Evolutionary conservation across 1,140 invertebrate genomes (phyloP).

Genomic region (Drosophila obscura): DNA sequence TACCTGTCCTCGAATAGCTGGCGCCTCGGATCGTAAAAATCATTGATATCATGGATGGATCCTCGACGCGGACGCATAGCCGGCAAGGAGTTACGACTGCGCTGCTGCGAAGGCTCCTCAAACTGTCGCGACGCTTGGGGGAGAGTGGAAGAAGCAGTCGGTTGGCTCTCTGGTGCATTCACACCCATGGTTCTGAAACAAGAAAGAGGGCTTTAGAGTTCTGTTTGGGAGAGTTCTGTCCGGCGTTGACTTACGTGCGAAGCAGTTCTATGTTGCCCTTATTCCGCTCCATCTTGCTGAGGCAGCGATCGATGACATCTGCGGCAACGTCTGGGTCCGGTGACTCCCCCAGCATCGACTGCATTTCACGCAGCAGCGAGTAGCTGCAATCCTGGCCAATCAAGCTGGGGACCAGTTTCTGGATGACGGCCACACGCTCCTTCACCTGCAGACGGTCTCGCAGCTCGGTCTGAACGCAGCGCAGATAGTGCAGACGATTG

Average conservation of each 20-base stretch:
- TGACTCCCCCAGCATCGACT: constrained; percentile 35
- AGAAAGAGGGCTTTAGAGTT: neutral
- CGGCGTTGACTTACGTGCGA: constrained; percentile 28
- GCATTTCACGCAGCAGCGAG: constrained; percentile 48
- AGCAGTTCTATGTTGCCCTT: constrained; percentile 35
- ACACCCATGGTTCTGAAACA: constrained; percentile 37
- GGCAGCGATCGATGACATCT: constrained; percentile 32
- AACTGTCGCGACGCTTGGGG: constrained; percentile 9
- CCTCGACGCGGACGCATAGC: neutral
- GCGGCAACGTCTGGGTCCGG: constrained; percentile 7
- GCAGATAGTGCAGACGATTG: constrained; percentile 59
- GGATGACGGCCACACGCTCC: constrained; percentile 45
- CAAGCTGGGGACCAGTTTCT: constrained; percentile 45
- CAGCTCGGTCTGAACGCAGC: constrained; percentile 54
- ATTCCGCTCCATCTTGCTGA: constrained; percentile 36
- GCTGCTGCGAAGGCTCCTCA: constrained; percentile 5
- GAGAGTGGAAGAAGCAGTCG: neutral
- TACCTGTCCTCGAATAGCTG: too few relatives aligned
- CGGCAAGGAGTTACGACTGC: constrained; percentile 31
- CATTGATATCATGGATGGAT: too few relatives aligned
- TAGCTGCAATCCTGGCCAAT: constrained; percentile 44
- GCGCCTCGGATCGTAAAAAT: too few relatives aligned
- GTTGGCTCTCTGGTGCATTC: neutral
- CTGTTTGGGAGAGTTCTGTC: neutral
- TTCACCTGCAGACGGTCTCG: constrained; percentile 40